A percentile compares a stretch with the other conserved stretches of the same genome.
Conservation (phyloP, 2,888 invertebrate genomes). For the Leucozona laternaria region DNA sequence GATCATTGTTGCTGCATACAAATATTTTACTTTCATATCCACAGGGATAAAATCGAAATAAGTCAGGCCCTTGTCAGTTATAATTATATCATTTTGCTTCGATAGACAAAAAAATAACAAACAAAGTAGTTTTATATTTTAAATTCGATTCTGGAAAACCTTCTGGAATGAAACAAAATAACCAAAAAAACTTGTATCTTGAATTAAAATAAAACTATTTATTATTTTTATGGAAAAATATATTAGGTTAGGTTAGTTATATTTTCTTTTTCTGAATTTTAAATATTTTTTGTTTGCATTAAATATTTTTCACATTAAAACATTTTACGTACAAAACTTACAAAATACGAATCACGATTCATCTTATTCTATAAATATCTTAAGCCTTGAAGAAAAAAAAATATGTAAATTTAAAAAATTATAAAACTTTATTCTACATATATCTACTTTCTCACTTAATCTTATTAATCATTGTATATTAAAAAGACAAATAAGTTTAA, state of each 20-base stretch:
- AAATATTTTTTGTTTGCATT: constrained; percentile 24
- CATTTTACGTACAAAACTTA: constrained; percentile 69
- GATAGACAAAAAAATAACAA: no score
- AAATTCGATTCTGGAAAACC: no score
- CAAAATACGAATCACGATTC: constrained; percentile 65
- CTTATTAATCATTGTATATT: constrained; percentile 62
- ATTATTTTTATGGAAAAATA: constrained; percentile 52
- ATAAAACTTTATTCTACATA: constrained; percentile 30
- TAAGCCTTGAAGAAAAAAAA: constrained; percentile 22
- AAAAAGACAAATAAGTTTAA: constrained; percentile 63
- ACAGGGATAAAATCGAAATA: no score
- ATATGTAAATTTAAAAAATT: constrained; percentile 16
- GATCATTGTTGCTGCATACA: no score
- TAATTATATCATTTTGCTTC: no score
- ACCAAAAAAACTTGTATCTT: neutral
- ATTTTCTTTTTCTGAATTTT: constrained; percentile 3
- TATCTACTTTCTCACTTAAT: constrained; percentile 53
- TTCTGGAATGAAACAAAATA: no score
- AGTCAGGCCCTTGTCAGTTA: no score
- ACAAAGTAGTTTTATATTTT: no score
- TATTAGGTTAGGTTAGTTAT: constrained; percentile 47
- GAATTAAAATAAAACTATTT: neutral
- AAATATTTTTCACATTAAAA: constrained; percentile 63
- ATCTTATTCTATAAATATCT: constrained; percentile 25
- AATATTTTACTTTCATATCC: no score